A percentile compares a stretch with the other conserved stretches of the same genome.
phyloP scores from a whole-genome alignment of 1,140 invertebrate species.

The Parapsyche elsis region DNA sequence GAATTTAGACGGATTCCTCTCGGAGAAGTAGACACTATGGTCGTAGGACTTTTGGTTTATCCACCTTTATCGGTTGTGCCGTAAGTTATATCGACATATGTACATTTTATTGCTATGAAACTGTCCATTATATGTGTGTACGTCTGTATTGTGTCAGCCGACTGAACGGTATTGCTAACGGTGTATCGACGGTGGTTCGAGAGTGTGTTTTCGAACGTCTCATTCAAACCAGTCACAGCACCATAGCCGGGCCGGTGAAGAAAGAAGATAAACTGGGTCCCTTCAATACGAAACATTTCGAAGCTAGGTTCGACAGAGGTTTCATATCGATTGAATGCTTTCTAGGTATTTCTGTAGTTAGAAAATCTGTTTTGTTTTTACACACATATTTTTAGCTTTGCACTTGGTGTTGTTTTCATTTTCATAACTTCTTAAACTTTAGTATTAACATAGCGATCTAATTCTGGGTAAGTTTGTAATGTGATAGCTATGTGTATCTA shows the following conservation, averaged over 20 bases:
- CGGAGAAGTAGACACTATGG: constrained; percentile 75
- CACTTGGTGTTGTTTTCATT: neutral
- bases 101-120: constrained; percentile 7
- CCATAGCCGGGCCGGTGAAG: constrained; percentile 50
- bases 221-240: constrained; percentile 59
- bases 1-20: constrained; percentile 76
- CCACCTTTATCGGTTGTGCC: constrained; percentile 81
- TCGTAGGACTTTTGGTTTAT: constrained; percentile 82
- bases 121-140: constrained; percentile 21
- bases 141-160: constrained; percentile 64
- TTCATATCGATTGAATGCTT: constrained; percentile 8
- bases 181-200: constrained; percentile 75
- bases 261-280: constrained; percentile 61
- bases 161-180: constrained; percentile 77
- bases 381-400: neutral
- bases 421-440: neutral
- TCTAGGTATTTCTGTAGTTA: neutral
- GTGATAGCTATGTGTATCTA: too few species aligned
- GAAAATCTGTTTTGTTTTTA: neutral
- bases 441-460: neutral
- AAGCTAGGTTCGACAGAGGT: constrained; percentile 70
- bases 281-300: constrained; percentile 71
- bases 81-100: constrained; percentile 71
- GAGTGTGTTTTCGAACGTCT: constrained; percentile 74
- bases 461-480: too few species aligned